Conservation (phyloP, 35 echinoderm and acorn worm species). For the Amphiura filiformis region DNA sequence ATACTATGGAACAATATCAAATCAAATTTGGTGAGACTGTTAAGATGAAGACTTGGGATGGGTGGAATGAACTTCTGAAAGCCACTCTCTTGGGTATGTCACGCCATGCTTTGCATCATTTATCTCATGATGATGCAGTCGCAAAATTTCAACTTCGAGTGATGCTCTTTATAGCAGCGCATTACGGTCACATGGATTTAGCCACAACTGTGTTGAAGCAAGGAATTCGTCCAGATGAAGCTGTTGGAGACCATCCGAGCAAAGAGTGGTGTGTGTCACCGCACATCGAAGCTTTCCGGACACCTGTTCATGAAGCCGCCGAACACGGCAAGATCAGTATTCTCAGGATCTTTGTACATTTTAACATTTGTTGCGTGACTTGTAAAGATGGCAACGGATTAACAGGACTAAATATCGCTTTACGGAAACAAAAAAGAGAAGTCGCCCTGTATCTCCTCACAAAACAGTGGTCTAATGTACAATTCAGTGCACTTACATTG, state of each 20-base stretch:
- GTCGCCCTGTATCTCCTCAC: constrained; percentile 89
- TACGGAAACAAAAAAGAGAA: constrained; percentile 80
- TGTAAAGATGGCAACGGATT: constrained; percentile 93
- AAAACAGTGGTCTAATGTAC: constrained; percentile 98
- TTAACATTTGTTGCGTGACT: constrained; percentile 89
- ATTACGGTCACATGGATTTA: constrained; percentile 92
- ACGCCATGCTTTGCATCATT: constrained; percentile 60
- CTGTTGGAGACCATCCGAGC: constrained; percentile 84
- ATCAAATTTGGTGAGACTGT: constrained; percentile 64
- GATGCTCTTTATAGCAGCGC: constrained; percentile 84
- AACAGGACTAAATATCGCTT: constrained; percentile 74
- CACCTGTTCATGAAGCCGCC: constrained; percentile 91
- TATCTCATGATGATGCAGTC: constrained; percentile 70
- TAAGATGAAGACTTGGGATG: constrained; percentile 77
- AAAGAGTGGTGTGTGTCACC: constrained; percentile 83
- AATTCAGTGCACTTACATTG: constrained; percentile 76
- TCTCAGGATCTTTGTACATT: constrained; percentile 85
- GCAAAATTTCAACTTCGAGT: constrained; percentile 81
- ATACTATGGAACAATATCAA: constrained; percentile 58
- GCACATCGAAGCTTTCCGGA: constrained; percentile 75
- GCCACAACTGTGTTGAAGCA: constrained; percentile 63
- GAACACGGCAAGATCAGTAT: constrained; percentile 87
- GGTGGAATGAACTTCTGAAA: constrained; percentile 97
- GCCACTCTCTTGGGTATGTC: constrained; percentile 73
- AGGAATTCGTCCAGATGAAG: constrained; percentile 79